phyloP scores from a whole-genome alignment of 2,113 vertebrate genomes.

The Mustelus asterias region DNA sequence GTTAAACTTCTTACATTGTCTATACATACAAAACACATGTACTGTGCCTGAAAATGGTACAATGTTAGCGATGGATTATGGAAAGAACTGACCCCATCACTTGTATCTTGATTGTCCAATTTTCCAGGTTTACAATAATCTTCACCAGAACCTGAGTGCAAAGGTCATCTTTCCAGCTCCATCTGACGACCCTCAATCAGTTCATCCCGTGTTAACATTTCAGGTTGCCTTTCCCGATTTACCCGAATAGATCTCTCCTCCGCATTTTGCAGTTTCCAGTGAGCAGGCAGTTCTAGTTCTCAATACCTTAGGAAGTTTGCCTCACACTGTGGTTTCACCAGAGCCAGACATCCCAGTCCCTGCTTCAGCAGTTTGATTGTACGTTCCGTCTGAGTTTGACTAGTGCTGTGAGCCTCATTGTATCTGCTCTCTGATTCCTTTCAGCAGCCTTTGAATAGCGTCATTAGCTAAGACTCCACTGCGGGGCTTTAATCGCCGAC shows the following conservation, averaged over 20 bases:
- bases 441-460: not conserved
- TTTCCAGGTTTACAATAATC: not conserved
- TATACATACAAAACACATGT: not conserved
- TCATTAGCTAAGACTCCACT: not conserved
- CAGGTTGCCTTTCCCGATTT: not conserved
- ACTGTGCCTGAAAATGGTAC: no score
- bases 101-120: not conserved
- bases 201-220: not conserved
- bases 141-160: not conserved
- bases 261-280: no score
- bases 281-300: not conserved
- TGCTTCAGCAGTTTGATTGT: not conserved
- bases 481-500: not conserved
- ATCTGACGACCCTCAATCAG: not conserved
- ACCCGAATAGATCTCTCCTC: not conserved
- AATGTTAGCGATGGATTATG: not conserved
- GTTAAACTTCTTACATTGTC: no score
- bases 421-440: not conserved
- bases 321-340: accelerated
- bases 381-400: not conserved
- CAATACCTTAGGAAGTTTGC: not conserved
- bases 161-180: not conserved
- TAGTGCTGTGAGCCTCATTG: not conserved
- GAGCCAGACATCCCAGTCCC: not conserved
- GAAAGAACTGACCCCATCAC: not conserved